Evolutionary conservation across 2,797 vertebrate species (phyloP).

Genomic region (Pipistrellus pygmaeus): DNA sequence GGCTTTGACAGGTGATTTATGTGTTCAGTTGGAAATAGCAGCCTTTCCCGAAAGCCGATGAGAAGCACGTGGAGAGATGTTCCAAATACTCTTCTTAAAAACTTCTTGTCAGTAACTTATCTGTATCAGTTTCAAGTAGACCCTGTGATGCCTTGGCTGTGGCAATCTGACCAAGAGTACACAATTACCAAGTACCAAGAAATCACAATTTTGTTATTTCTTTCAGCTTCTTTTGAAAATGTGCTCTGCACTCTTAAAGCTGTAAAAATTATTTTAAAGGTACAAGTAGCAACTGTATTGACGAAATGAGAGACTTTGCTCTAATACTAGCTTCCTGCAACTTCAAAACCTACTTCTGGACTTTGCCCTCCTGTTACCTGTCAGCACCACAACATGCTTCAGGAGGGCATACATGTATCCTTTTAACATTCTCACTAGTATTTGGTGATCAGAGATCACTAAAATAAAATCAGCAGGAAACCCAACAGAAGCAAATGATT

Average conservation of each 20-base stretch:
- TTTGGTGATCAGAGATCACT: slow-evolving; percentile 16
- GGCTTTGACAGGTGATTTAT: slow-evolving; percentile 51
- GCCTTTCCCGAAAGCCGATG: neutral
- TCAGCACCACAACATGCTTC: neutral
- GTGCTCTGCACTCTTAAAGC: neutral
- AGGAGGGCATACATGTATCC: neutral
- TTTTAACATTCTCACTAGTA: neutral
- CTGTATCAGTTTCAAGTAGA: neutral
- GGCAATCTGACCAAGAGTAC: neutral
- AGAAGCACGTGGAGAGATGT: slow-evolving; percentile 4
- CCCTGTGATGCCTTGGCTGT: neutral
- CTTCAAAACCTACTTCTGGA: slow-evolving; percentile 25
- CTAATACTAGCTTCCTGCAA: neutral
- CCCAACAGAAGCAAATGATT: neutral
- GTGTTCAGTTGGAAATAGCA: slow-evolving; percentile 26
- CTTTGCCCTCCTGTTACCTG: neutral
- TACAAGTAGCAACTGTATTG: neutral
- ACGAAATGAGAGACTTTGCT: neutral
- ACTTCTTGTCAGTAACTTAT: neutral
- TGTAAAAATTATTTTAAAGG: neutral
- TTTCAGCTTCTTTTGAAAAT: slow-evolving; percentile 1
- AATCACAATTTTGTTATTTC: neutral
- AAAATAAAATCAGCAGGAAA: slow-evolving; percentile 27
- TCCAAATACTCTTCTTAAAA: neutral
- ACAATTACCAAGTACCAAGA: too few relatives aligned